Evolutionary conservation across 2,888 invertebrate species (phyloP), one percentile per base, ranked within the genome.

Genomic region (Atrina japonica): DNA sequence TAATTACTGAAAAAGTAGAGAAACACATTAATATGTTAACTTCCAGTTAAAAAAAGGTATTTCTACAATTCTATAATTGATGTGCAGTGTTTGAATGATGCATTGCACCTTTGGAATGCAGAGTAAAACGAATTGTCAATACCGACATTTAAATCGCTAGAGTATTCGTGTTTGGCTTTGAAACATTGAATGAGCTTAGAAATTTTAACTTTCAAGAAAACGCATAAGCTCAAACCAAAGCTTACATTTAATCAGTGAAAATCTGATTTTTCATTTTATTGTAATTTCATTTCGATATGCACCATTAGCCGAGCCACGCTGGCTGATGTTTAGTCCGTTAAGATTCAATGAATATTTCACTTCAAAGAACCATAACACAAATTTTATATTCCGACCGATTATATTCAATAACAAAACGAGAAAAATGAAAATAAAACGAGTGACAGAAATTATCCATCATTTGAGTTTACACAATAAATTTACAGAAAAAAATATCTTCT

Each of bases 211-310:
- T 25, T 14, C 16, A 11, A 25, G 11, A 23, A 25, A 52, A 25
- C 21, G 11, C 5, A 35, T 27, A 52, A 52, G 52, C 21, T 6
- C 25, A 25, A 52, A 6, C 52, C 23, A 27, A 6, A 14, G 16
- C 11, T 9, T 21, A 52, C 16, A 25, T 25, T 52, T 52, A 35
- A 35, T 35, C 35, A 35, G 35, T 7, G 11, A 35, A 35, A 35
- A 35, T 35, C 35, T 7, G 35, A 35, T 35, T 7, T 35, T 35
- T 35, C 21, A 52, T 52, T 25, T 25, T 18, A 25, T 52, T 52
- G 25, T 23, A 52, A 27, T 52, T 52, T 52, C 25, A 52, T 52
- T 25, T 52, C 52, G 21, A 14, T 27, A 52, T 52, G 52, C 52
- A 25, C 52, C 52, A 52, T 52, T 52, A 52, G 52, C 52, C 25